Evolutionary conservation across 2,797 vertebrate genomes (phyloP).

Genomic region (Sibirionetta formosa): DNA sequence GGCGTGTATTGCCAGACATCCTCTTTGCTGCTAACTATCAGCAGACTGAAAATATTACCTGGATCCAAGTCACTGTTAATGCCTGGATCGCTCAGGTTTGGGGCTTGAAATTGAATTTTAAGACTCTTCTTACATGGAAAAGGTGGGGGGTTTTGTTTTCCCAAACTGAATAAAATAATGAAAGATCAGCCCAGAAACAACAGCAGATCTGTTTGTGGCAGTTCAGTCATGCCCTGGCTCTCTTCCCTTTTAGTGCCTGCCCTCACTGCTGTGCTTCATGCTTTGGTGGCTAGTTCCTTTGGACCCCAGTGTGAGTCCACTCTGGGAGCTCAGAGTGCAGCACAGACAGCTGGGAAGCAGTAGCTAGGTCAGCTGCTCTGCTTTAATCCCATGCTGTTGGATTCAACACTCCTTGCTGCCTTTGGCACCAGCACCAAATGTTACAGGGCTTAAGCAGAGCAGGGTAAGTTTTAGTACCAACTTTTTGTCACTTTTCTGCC

Average conservation of each 20-base stretch:
- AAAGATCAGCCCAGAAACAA: not conserved
- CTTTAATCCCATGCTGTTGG: not conserved
- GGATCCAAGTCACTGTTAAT: not conserved
- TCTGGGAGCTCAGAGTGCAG: fast-evolving
- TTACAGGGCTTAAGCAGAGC: not conserved
- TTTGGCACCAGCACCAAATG: not conserved
- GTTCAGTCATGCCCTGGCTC: not conserved
- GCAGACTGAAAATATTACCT: not conserved
- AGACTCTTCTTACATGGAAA: not conserved
- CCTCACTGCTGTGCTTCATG: not conserved
- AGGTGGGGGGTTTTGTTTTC: not conserved
- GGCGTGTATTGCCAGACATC: not conserved
- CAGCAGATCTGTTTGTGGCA: not conserved
- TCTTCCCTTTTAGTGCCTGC: not conserved
- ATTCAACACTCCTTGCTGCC: not conserved
- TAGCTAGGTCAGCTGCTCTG: not conserved
- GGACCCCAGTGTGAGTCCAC: not conserved
- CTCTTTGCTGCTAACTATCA: not conserved
- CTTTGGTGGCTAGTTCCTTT: not conserved
- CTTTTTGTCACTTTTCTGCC: not conserved
- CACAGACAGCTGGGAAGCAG: not conserved
- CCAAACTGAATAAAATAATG: not conserved
- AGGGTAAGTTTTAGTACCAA: not conserved
- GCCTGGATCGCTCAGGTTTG: not conserved
- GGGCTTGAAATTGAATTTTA: not conserved